phyloP scores from a whole-genome alignment of 1,140 invertebrate genomes.

The Rhopalosiphum padi region DNA sequence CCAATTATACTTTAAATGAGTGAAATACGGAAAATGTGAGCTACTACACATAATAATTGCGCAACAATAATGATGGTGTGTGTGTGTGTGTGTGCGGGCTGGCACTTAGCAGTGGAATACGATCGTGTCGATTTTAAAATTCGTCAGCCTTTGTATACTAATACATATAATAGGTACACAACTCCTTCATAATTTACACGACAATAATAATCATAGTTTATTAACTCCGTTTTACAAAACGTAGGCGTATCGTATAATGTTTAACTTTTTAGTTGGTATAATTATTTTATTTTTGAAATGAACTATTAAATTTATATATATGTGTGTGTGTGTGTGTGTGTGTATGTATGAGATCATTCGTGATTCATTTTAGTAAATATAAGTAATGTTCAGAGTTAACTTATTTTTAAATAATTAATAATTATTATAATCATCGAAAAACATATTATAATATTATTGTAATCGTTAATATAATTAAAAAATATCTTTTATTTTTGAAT shows the following conservation, averaged over 20 bases:
- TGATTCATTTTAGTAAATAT: background rate
- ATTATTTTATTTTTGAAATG: background rate
- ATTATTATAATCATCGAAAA: background rate
- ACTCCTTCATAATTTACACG: background rate
- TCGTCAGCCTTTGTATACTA: background rate
- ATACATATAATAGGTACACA: no score
- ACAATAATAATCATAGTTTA: background rate
- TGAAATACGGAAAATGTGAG: background rate
- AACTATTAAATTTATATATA: background rate
- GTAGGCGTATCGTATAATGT: background rate
- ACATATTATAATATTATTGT: background rate
- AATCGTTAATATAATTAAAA: background rate
- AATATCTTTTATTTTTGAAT: slow-evolving; percentile 20
- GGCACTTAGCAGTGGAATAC: background rate
- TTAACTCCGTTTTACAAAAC: background rate
- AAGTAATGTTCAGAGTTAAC: background rate
- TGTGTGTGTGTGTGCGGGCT: background rate
- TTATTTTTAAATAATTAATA: slow-evolving; percentile 3
- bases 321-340: no score
- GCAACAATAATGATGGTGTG: background rate
- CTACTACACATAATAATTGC: background rate
- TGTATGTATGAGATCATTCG: background rate
- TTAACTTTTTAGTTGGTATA: background rate
- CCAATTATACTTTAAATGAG: slow-evolving; percentile 9
- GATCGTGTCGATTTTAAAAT: background rate